phyloP scores from a whole-genome alignment of 1,140 invertebrate genomes.

The Ganaspis sp. region DNA sequence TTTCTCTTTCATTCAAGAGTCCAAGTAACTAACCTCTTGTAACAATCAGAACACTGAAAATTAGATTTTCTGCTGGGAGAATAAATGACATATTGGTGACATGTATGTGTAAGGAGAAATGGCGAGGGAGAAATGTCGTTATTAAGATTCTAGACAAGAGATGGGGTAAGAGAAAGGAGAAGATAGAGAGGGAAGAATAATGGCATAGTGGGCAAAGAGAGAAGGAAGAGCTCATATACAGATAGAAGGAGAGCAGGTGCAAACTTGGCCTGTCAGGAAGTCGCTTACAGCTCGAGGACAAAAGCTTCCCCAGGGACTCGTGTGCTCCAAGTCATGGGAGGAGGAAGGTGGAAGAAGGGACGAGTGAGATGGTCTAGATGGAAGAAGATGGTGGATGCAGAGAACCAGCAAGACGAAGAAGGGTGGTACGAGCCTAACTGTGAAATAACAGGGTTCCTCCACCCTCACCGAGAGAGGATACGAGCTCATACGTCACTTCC shows the following conservation, averaged over 20 bases:
- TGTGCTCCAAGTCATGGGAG: constrained; percentile 58
- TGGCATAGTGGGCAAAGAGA: neutral
- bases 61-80: constrained; percentile 41
- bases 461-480: constrained; percentile 60
- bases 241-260: constrained; percentile 72
- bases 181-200: constrained; percentile 36
- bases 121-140: constrained; percentile 37
- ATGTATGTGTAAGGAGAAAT: constrained; percentile 45
- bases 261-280: constrained; percentile 76
- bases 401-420: constrained; percentile 46
- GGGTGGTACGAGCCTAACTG: constrained; percentile 71
- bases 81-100: constrained; percentile 64
- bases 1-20: neutral
- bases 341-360: constrained; percentile 41
- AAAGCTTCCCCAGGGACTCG: constrained; percentile 74
- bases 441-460: constrained; percentile 73
- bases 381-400: constrained; percentile 59
- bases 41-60: neutral
- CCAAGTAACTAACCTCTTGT: neutral
- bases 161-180: constrained; percentile 39
- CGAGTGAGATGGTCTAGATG: constrained; percentile 55
- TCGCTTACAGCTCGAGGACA: constrained; percentile 76
- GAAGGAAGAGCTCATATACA: constrained; percentile 31
- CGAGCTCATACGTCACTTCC: constrained; percentile 71
- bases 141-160: constrained; percentile 37